These are phyloP conservation scores for Opisthograptis luteolata DNA, from an alignment of 2,888 invertebrate genomes.

Conservation along the genomic window DNA sequence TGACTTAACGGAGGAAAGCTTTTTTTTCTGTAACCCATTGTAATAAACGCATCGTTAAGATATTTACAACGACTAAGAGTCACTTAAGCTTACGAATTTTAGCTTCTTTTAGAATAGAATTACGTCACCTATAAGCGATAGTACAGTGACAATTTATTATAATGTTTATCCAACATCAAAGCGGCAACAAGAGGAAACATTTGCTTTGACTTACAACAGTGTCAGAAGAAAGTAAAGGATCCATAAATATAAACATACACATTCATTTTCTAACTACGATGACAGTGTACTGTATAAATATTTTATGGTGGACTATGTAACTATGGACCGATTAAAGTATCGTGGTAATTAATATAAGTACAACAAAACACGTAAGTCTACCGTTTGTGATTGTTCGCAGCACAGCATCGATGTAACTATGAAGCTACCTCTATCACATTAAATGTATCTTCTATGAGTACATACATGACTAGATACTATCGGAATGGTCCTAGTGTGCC, in stretches of 20 bases:
- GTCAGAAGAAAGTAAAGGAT: constrained; percentile 54
- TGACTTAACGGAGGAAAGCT: constrained; percentile 60
- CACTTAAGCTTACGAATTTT: constrained; percentile 60
- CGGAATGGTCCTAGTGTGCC: constrained; percentile 58
- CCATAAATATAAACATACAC: constrained; percentile 72
- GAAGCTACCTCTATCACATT: constrained; percentile 66
- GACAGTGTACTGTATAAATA: constrained; percentile 48
- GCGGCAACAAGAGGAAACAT: constrained; percentile 67
- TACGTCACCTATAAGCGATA: constrained; percentile 75
- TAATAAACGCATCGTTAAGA: constrained; percentile 56
- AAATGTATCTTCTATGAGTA: constrained; percentile 58
- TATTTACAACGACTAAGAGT: constrained; percentile 74
- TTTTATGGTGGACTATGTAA: constrained; percentile 27
- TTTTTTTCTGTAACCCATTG: constrained; percentile 35
- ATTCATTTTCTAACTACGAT: constrained; percentile 74
- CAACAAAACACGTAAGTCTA: constrained; percentile 57
- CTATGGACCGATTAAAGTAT: constrained; percentile 51
- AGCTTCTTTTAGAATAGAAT: constrained; percentile 51
- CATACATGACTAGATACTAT: constrained; percentile 71
- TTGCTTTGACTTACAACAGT: constrained; percentile 61
- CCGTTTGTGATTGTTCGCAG: constrained; percentile 61
- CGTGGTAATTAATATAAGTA: constrained; percentile 36
- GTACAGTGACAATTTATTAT: constrained; percentile 64
- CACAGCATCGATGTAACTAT: constrained; percentile 56
- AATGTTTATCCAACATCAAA: constrained; percentile 66